These are phyloP conservation scores for Hydrotaea cyrtoneurina DNA, from an alignment of 2,888 invertebrate species.

Conservation along the genomic window DNA sequence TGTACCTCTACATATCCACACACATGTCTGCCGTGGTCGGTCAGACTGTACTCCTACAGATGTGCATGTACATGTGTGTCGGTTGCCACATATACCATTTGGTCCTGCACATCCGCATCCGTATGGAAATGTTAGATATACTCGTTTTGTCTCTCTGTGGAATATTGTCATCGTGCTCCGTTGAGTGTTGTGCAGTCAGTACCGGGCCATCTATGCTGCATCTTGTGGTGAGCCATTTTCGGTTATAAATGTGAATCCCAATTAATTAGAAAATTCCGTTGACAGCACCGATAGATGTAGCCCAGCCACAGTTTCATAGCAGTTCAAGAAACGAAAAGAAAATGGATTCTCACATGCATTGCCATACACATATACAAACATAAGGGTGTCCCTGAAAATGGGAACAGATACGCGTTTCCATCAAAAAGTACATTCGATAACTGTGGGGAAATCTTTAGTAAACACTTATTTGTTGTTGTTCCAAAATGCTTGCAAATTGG, in stretches of 20 bases:
- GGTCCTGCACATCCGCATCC: background rate
- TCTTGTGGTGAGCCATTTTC: constrained; percentile 52
- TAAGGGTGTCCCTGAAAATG: constrained; percentile 1
- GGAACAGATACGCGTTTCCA: too few species aligned
- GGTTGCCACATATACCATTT: background rate
- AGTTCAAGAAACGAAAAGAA: constrained; percentile 15
- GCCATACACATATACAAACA: constrained; percentile 2
- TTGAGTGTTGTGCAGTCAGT: constrained; percentile 12
- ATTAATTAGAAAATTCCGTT: constrained; percentile 65
- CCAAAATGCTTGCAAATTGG: too few species aligned
- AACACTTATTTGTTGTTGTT: too few species aligned
- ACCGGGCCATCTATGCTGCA: constrained; percentile 1
- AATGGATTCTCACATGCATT: constrained; percentile 37
- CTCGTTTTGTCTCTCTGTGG: constrained; percentile 5
- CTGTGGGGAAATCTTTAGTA: too few species aligned
- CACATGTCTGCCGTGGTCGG: background rate
- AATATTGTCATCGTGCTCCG: constrained; percentile 29
- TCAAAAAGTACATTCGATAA: too few species aligned
- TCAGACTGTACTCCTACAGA: background rate
- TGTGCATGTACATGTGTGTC: background rate
- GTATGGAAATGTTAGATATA: constrained; percentile 28
- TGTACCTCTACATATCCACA: background rate
- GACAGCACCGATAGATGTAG: constrained; percentile 35
- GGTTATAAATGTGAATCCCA: constrained; percentile 53
- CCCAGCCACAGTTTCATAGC: constrained; percentile 10